phyloP scores from a whole-genome alignment of 2,113 vertebrate genomes.

The Rhombomys opimus region DNA sequence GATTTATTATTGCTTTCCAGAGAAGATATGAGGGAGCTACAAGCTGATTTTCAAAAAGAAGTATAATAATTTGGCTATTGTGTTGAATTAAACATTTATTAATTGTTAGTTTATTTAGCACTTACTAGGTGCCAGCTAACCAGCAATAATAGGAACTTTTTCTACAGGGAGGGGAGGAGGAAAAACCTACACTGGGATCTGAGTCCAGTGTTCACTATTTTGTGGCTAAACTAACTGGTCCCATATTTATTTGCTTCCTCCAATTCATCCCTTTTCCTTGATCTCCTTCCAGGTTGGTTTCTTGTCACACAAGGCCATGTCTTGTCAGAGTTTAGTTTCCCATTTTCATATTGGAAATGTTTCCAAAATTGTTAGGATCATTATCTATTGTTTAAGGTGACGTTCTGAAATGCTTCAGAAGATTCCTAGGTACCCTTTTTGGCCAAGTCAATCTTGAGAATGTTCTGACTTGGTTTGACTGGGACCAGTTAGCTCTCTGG shows the following conservation, averaged over 20 bases:
- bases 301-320: not conserved
- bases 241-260: constrained; percentile 58
- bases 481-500: constrained; percentile 24
- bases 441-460: not conserved
- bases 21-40: constrained; percentile 40
- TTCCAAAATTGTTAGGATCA: not conserved
- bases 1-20: constrained; percentile 58
- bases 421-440: not conserved
- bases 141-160: constrained; percentile 65
- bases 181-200: constrained; percentile 2
- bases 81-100: constrained; percentile 9
- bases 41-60: constrained; percentile 64
- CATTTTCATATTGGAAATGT: constrained; percentile 34
- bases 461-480: not conserved
- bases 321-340: constrained; percentile 30
- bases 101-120: constrained; percentile 59
- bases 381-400: not conserved
- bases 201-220: constrained; percentile 1
- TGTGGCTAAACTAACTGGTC: not conserved
- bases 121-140: constrained; percentile 44
- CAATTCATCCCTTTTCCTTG: constrained; percentile 40
- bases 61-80: constrained; percentile 23
- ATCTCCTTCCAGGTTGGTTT: constrained; percentile 51
- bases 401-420: not conserved
- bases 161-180: not conserved